Percentiles rank a stretch among this genome's conserved stretches.
These are phyloP conservation scores for Agrochola macilenta DNA, from an alignment of 2,888 invertebrate genomes.

Conservation along the genomic window DNA sequence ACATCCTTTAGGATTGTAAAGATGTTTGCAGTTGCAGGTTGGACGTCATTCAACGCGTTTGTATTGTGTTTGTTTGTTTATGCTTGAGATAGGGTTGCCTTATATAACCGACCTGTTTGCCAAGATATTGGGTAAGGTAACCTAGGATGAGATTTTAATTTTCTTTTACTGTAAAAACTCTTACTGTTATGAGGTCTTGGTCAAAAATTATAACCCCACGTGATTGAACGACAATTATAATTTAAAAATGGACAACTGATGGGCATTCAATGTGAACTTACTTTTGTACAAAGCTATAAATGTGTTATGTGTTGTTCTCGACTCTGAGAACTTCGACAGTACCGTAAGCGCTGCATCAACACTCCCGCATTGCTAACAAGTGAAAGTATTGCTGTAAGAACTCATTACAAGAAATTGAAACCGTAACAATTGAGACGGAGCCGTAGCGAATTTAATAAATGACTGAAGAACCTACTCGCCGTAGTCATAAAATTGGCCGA, in stretches of 20 bases:
- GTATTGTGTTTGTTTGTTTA: conserved; percentile 16
- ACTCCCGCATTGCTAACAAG: conserved; percentile 33
- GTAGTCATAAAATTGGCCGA: conserved; percentile 73
- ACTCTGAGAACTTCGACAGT: conserved; percentile 1
- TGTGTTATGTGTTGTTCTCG: neutral
- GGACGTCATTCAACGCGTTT: conserved; percentile 29
- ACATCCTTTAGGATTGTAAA: conserved; percentile 65
- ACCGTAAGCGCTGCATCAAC: neutral
- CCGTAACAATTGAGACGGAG: conserved; percentile 57
- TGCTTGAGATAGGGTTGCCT: conserved; percentile 1
- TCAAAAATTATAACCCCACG: neutral
- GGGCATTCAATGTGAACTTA: neutral
- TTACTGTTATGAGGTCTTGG: neutral
- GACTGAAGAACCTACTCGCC: conserved; percentile 56
- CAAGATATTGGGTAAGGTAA: neutral
- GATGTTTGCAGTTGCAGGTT: conserved; percentile 37
- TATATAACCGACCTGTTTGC: neutral
- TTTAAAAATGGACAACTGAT: neutral
- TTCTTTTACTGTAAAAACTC: neutral
- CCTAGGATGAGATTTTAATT: neutral
- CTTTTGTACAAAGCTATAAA: neutral
- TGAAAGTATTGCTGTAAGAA: conserved; percentile 64
- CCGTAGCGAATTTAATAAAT: conserved; percentile 56
- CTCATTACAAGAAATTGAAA: conserved; percentile 59
- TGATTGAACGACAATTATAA: neutral